Evolutionary conservation across 2,888 invertebrate species (phyloP), one percentile per base, ranked within the genome.

Genomic region (Ectemnius cavifrons): DNA sequence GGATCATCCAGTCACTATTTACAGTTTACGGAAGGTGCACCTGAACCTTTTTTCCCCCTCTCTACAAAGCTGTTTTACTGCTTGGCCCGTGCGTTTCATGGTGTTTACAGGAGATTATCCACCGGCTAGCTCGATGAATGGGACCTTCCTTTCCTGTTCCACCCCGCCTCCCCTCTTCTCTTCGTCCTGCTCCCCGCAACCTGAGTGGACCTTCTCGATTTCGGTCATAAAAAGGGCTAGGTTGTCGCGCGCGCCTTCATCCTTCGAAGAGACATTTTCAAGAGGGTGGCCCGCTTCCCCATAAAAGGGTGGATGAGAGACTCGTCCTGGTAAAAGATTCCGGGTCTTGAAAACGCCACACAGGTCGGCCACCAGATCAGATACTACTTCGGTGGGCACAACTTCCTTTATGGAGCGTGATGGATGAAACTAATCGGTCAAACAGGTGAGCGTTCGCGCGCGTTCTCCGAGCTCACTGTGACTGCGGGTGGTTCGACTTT

Each of bases 361-460:
- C 86, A 85, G 74, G 84, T 84, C 69, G 86, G 80, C 62, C 11
- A 66, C 74, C 71, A 79, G 74, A 85, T 85, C 86, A 85, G 85
- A 86, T 85, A 84, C 78, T 75, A 80, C 77, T 75, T 72, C 27
- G 66, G 52, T 14, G 14, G 23, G 66, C 75, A 73, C 71, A 71
- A 76, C 75, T 83, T 75, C 70, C 78, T 74, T 67, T 67, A 72
- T 77, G 61, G 56, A 61, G 68, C 74, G 74, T 87, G 87, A 88
- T 86, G 81, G 85, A 88, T 88, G 86, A 81, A 87, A 87, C 83
- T 79, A 85, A 88, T 88, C 85, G 81, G 73, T 86, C 85, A 87
- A 81, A 61, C 77, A 76, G 81, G 75, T 79, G 77, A 80, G 72
- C 66, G 57, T 77, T 68, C 67, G 49, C 47, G 62, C 64, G 52